Evolutionary conservation across 2,888 invertebrate species (phyloP), one percentile per base, ranked within the genome.

Genomic region (Camptogramma bilineatum): DNA sequence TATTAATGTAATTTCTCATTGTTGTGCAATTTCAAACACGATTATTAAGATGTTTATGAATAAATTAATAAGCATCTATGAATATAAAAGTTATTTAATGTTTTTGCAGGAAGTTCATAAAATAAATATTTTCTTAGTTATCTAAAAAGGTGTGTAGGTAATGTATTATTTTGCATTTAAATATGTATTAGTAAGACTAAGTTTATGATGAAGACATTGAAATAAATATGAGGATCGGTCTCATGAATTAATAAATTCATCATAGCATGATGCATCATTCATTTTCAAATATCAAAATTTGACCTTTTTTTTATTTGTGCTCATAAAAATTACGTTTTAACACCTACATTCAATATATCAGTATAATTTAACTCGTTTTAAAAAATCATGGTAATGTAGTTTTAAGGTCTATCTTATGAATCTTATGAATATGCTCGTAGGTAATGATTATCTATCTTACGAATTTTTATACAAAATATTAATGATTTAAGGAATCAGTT

Each of bases 281-380:
- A 44, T 53, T 52, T 52, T 18, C 47, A 53, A 60, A 60, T 31
- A 58, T 58, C 53, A 44, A 42, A 64, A 55, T 31, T 47, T 64
- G 59, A 64, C 64, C 59, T 64, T 64, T 54, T 64, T 54, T 51
- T 50, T 16, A 51, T 58, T 48, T n/a, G 51, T 34, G 47, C 34
- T 52, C 42, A 39, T 64, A 55, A 18, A 34, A 60, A 52, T 60
- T 21, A 34, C 34, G 21, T 16, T 52, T 52, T 31, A 60, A 17
- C 47, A 47, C 59, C 21, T 47, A 24, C 16, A 52, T 47, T 59
- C 13, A 52, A 46, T 52, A 19, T 19, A 47, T 19, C 24, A 13
- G 16, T 16, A 2, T 18, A 51, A 19, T 18, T 16, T 16, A 44
- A 7, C 2, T 44, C 4, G 9, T 10, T 34, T 34, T 34, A 34